A percentile compares a stretch with the other conserved stretches of the same genome.
phyloP scores from a whole-genome alignment of 2,797 vertebrate genomes.

The Oryzias dopingdopingensis region DNA sequence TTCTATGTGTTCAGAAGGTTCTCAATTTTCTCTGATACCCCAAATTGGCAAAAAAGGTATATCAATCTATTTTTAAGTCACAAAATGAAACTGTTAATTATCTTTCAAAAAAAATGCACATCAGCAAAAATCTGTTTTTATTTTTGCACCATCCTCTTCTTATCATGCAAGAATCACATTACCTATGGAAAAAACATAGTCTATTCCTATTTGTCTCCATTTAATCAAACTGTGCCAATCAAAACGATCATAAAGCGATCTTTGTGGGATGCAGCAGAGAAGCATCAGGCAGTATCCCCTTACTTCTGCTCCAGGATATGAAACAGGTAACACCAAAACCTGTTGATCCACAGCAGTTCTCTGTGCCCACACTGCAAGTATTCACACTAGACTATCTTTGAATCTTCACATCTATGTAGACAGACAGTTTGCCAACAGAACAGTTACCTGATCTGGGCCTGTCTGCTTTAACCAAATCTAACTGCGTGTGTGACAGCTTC shows the following conservation, averaged over 20 bases:
- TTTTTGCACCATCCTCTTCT: neutral
- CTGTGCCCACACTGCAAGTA: constrained; percentile 31
- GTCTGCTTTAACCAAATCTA: constrained; percentile 58
- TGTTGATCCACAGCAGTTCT: constrained; percentile 49
- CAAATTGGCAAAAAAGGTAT: too few relatives aligned
- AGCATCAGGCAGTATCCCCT: constrained; percentile 60
- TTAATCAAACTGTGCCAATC: neutral
- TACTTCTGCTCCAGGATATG: constrained; percentile 47
- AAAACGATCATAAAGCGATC: neutral
- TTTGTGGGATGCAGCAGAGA: constrained; percentile 29
- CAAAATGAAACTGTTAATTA: too few relatives aligned
- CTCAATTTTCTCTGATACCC: too few relatives aligned
- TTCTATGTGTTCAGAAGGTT: too few relatives aligned
- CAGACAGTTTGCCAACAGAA: constrained; percentile 62
- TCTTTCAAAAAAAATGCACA: neutral
- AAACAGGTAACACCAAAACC: constrained; percentile 30
- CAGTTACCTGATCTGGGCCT: constrained; percentile 52
- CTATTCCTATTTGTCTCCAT: too few relatives aligned
- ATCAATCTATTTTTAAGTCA: too few relatives aligned
- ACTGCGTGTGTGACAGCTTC: constrained; percentile 35
- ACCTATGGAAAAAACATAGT: too few relatives aligned
- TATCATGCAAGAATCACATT: too few relatives aligned
- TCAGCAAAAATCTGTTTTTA: neutral
- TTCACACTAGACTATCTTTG: constrained; percentile 52
- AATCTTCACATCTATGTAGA: constrained; percentile 41